A percentile compares a stretch with the other conserved stretches of the same genome.
Evolutionary conservation across 1,140 invertebrate species (phyloP).

Genomic region (Drosophila carrolli): DNA sequence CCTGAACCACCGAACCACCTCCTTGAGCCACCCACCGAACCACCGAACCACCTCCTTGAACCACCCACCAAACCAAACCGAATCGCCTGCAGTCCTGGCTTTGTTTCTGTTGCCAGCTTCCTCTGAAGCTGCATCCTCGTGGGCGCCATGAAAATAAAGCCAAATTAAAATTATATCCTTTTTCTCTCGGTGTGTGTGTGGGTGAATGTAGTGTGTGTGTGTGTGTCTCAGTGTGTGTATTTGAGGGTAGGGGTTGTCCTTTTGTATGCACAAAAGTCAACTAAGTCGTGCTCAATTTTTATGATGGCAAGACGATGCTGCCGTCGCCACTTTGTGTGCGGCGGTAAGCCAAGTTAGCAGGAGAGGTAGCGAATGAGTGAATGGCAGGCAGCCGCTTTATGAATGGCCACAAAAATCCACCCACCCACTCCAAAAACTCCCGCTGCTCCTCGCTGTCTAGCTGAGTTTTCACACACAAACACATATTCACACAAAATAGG

Average conservation of each 20-base stretch:
- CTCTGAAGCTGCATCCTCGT: conserved; percentile 55
- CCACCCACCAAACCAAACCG: conserved; percentile 2
- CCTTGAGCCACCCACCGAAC: too few relatives aligned
- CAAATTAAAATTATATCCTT: conserved; percentile 81
- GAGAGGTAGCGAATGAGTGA: conserved; percentile 12
- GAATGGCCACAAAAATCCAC: conserved; percentile 62
- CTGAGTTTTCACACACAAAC: conserved; percentile 2
- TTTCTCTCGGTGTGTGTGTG: conserved; percentile 27
- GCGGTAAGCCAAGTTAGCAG: conserved; percentile 49
- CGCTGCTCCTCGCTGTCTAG: conserved; percentile 15
- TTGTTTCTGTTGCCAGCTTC: conserved; percentile 55
- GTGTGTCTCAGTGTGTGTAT: not conserved
- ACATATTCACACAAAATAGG: not conserved
- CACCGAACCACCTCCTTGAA: too few relatives aligned
- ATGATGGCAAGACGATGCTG: conserved; percentile 64
- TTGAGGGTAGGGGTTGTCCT: conserved; percentile 27
- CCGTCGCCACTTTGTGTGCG: conserved; percentile 58
- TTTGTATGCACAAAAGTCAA: conserved; percentile 80
- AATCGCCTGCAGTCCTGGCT: conserved; percentile 53
- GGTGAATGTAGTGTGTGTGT: conserved; percentile 1
- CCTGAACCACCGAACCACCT: too few relatives aligned
- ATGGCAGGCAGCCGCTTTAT: conserved; percentile 61
- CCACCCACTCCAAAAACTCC: conserved; percentile 12
- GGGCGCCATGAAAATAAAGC: conserved; percentile 77
- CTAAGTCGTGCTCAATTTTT: conserved; percentile 82